Conservation (phyloP, 1,140 invertebrate species). For the Eufriesea mexicana region DNA sequence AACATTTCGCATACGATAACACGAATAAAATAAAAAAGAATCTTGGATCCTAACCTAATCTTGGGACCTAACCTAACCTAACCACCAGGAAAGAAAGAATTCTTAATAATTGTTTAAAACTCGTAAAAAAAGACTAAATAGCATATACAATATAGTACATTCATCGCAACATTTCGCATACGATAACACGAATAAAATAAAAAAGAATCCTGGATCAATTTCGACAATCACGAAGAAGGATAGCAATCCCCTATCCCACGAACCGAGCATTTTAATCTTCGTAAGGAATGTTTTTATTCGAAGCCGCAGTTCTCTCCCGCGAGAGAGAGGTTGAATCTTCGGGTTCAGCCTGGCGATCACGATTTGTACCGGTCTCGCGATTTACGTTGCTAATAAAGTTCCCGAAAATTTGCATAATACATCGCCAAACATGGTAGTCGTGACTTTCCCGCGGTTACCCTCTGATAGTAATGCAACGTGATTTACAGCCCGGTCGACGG, state of each 20-base stretch:
- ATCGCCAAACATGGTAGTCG: slow-evolving; percentile 59
- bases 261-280: background rate
- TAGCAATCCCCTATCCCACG: background rate
- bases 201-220: background rate
- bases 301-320: too few species aligned
- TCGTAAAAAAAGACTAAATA: too few species aligned
- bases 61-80: too few species aligned
- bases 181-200: background rate
- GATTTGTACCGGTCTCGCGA: slow-evolving; percentile 49
- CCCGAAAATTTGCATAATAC: slow-evolving; percentile 73
- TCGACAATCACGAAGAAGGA: too few species aligned
- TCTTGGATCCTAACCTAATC: too few species aligned
- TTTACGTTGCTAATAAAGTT: slow-evolving; percentile 76
- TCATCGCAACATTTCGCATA: too few species aligned
- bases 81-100: too few species aligned
- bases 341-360: slow-evolving; percentile 17
- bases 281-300: background rate
- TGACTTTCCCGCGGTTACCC: slow-evolving; percentile 65
- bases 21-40: background rate
- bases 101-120: too few species aligned
- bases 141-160: background rate
- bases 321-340: background rate
- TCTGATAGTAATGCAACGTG: slow-evolving; percentile 71
- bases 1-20: too few species aligned
- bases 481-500: slow-evolving; percentile 72